These are phyloP conservation scores for Hemiprocne comata DNA, from an alignment of 2,113 vertebrate species.

Conservation along the genomic window DNA sequence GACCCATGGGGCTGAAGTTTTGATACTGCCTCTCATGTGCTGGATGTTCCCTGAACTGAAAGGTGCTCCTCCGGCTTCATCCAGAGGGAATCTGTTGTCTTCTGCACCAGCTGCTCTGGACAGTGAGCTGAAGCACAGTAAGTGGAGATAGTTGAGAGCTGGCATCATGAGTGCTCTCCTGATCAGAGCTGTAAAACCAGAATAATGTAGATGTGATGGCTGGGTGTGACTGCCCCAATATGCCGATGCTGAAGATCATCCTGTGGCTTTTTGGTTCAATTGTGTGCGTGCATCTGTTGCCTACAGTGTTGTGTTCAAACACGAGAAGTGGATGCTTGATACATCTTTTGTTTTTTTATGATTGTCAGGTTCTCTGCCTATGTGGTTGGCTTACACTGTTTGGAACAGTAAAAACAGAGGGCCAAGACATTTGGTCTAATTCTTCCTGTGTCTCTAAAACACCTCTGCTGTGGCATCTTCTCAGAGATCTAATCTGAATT, in stretches of 20 bases:
- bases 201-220: fast-evolving
- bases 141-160: too few relatives aligned
- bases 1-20: background rate
- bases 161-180: fast-evolving
- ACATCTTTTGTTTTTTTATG: fast-evolving
- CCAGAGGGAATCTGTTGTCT: fast-evolving
- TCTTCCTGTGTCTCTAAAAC: background rate
- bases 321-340: fast-evolving
- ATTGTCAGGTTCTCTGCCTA: background rate
- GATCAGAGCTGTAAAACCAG: fast-evolving
- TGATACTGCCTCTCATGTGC: fast-evolving
- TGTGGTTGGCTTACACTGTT: background rate
- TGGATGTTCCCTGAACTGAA: background rate
- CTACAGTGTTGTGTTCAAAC: fast-evolving
- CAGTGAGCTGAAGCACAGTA: fast-evolving
- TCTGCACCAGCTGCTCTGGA: background rate
- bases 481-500: background rate
- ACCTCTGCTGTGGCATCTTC: background rate
- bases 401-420: background rate
- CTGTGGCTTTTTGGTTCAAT: background rate
- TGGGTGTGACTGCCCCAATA: background rate
- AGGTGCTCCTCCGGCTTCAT: background rate
- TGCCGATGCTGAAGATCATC: fast-evolving
- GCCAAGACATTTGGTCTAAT: too few relatives aligned
- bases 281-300: background rate